phyloP scores from a whole-genome alignment of 2,888 invertebrate species.

The Theretra japonica region DNA sequence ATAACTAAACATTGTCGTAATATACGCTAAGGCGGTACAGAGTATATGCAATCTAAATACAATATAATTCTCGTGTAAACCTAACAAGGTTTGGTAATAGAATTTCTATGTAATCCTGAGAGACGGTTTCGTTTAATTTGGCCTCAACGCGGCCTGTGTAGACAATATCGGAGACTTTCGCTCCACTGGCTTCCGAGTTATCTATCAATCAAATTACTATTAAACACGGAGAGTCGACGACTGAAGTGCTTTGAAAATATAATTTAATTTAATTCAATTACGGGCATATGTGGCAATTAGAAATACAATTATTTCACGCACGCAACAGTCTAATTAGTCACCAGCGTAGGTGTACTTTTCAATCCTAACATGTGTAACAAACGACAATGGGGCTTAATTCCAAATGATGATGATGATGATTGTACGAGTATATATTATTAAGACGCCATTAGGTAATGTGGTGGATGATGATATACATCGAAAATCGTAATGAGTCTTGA shows the following conservation, averaged over 20 bases:
- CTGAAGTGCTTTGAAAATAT: background rate
- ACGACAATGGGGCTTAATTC: too few relatives aligned
- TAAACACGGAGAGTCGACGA: background rate
- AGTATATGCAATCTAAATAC: background rate
- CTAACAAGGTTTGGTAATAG: slow-evolving; percentile 8
- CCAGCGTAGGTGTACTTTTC: too few relatives aligned
- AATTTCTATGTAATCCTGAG: slow-evolving; percentile 12
- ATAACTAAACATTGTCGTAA: too few relatives aligned
- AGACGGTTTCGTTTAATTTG: slow-evolving; percentile 14
- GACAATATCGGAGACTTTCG: slow-evolving; percentile 17
- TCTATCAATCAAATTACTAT: slow-evolving; percentile 27
- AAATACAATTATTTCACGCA: too few relatives aligned
- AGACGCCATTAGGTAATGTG: too few relatives aligned
- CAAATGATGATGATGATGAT: too few relatives aligned
- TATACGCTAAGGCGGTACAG: background rate
- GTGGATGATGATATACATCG: too few relatives aligned
- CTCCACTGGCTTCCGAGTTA: slow-evolving; percentile 21
- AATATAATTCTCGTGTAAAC: background rate
- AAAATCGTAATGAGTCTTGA: too few relatives aligned
- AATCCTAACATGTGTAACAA: too few relatives aligned
- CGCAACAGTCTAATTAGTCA: too few relatives aligned
- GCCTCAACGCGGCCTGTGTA: slow-evolving; percentile 1
- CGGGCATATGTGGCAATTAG: too few relatives aligned
- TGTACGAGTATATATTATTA: too few relatives aligned
- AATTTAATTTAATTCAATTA: background rate